Conservation (phyloP, 2,888 invertebrate genomes). For the Polyploca ridens region DNA sequence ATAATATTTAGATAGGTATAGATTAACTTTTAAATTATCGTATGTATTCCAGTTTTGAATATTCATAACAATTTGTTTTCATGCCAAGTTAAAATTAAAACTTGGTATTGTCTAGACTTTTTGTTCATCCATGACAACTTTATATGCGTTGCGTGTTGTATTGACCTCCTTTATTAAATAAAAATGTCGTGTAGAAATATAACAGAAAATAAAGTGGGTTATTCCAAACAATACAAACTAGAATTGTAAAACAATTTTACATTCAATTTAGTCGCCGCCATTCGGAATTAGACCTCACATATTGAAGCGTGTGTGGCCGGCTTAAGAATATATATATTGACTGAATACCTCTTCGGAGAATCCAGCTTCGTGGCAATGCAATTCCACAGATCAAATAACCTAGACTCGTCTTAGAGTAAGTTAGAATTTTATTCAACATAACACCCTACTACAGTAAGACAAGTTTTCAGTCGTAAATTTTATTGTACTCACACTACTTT, state of each 20-base stretch:
- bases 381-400: background rate
- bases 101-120: background rate
- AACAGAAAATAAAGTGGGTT: too few relatives aligned
- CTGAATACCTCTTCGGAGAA: background rate
- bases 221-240: background rate
- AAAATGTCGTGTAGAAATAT: background rate
- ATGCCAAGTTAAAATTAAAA: background rate
- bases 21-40: too few relatives aligned
- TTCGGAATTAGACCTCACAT: background rate
- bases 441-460: background rate
- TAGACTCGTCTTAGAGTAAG: background rate
- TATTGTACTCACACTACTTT: background rate
- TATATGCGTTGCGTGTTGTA: background rate
- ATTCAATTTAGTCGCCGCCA: background rate
- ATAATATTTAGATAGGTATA: too few relatives aligned
- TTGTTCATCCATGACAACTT: background rate
- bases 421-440: slow-evolving; percentile 1
- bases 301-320: background rate
- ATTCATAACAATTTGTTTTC: background rate
- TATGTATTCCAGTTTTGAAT: too few relatives aligned
- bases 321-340: background rate
- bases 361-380: background rate
- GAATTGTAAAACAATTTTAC: background rate
- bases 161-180: background rate
- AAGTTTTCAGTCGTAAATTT: background rate